These are phyloP conservation scores for Phaenicophaeus curvirostris DNA, from an alignment of 2,797 vertebrate species.

Conservation along the genomic window DNA sequence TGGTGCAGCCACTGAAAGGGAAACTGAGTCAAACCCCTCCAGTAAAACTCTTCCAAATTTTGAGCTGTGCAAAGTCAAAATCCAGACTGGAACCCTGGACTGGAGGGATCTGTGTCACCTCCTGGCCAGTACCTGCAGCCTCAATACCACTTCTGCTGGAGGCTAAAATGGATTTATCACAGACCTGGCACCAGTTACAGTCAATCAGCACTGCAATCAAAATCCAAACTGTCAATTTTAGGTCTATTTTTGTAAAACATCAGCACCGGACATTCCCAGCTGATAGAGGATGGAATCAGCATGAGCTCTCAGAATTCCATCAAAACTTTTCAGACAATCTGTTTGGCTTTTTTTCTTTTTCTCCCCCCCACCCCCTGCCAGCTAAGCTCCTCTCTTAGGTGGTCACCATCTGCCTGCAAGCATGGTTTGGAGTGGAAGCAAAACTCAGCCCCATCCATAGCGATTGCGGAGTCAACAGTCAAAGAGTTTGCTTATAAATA, in stretches of 20 bases:
- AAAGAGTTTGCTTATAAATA: background rate
- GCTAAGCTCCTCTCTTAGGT: background rate
- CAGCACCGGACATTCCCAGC: background rate
- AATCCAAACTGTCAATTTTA: conserved; percentile 2
- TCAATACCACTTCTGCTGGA: background rate
- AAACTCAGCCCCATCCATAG: background rate
- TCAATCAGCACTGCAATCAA: background rate
- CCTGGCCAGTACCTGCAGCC: background rate
- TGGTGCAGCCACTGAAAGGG: background rate
- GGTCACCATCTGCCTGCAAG: background rate
- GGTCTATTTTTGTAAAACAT: background rate
- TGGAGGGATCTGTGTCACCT: background rate
- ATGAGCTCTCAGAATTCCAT: background rate
- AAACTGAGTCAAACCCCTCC: background rate
- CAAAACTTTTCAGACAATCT: background rate
- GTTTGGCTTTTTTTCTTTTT: background rate
- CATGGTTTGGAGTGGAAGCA: background rate
- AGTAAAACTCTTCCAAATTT: background rate
- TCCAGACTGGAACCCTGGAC: background rate
- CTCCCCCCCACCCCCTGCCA: fast-evolving
- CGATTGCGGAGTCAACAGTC: background rate
- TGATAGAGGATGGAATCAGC: background rate
- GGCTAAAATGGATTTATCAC: background rate
- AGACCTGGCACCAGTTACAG: background rate
- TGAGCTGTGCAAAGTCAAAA: background rate